A percentile compares a stretch with the other conserved stretches of the same genome.
phyloP scores from a whole-genome alignment of 1,140 invertebrate species.

The Camponotus vicinus region DNA sequence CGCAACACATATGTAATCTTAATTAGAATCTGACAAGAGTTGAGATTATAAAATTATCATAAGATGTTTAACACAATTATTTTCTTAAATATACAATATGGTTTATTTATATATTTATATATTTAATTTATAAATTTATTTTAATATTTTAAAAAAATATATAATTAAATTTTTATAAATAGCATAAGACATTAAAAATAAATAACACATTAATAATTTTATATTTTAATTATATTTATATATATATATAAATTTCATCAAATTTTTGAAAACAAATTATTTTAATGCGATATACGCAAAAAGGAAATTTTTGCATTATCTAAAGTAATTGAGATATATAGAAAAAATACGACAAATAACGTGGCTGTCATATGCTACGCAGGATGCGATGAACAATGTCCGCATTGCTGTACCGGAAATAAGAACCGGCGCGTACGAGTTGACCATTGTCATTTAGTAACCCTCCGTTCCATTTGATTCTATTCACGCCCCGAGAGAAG shows the following conservation, averaged over 20 bases:
- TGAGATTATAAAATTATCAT: not conserved
- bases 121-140: no score
- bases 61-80: not conserved
- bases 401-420: slow-evolving; percentile 74
- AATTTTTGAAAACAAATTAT: not conserved
- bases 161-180: no score
- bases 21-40: not conserved
- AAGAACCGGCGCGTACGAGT: slow-evolving; percentile 77
- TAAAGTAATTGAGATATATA: not conserved
- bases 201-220: no score
- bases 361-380: slow-evolving; percentile 5
- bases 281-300: not conserved
- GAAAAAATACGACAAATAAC: not conserved
- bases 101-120: no score
- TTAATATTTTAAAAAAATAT: no score
- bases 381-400: slow-evolving; percentile 73
- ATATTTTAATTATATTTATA: no score
- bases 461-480: slow-evolving; percentile 76
- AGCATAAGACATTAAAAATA: no score
- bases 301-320: not conserved
- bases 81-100: not conserved
- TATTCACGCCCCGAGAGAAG: slow-evolving; percentile 74
- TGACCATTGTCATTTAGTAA: slow-evolving; percentile 77
- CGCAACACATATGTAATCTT: not conserved
- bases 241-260: not conserved